Percentiles rank a stretch among this genome's conserved stretches.
Conservation (phyloP, 2,797 vertebrate species). For the Rhinophrynus dorsalis region DNA sequence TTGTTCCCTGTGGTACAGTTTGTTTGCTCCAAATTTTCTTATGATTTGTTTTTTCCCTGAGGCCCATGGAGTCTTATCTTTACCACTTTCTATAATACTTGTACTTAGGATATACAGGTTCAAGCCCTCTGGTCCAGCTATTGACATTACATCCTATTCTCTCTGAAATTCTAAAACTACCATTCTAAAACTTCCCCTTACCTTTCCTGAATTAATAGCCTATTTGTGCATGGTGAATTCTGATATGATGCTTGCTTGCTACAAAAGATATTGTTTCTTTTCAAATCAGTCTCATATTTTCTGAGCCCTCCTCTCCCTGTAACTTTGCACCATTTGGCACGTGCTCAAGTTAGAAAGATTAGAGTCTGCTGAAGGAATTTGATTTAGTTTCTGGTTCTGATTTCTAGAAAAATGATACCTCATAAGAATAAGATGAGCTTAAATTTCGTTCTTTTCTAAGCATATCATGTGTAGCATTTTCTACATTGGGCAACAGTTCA, state of each 20-base stretch:
- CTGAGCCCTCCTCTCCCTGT: slow-evolving; percentile 58
- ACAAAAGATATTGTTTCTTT: slow-evolving; percentile 63
- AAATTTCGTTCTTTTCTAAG: slow-evolving; percentile 46
- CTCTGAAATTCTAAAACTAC: slow-evolving; percentile 14
- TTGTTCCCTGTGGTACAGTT: no score
- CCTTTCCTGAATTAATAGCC: slow-evolving; percentile 57
- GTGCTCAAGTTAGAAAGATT: slow-evolving; percentile 59
- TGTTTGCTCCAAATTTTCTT: no score
- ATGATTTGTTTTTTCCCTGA: no score
- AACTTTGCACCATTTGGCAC: slow-evolving; percentile 58
- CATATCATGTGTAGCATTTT: slow-evolving; percentile 45
- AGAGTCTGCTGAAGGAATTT: slow-evolving; percentile 65
- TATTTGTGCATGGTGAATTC: slow-evolving; percentile 63
- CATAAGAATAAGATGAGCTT: slow-evolving; percentile 44
- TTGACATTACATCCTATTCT: slow-evolving; percentile 49
- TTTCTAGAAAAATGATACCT: slow-evolving; percentile 66
- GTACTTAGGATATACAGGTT: slow-evolving; percentile 39
- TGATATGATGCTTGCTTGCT: slow-evolving; percentile 60
- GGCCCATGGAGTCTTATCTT: background rate
- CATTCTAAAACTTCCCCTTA: slow-evolving; percentile 47
- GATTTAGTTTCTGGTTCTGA: slow-evolving; percentile 68
- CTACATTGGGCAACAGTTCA: slow-evolving; percentile 39
- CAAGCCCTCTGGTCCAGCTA: slow-evolving; percentile 51
- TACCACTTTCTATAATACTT: background rate
- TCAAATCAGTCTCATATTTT: slow-evolving; percentile 68